Evolutionary conservation across 2,888 invertebrate species (phyloP).

Genomic region (Mesorhabditis sp.): DNA sequence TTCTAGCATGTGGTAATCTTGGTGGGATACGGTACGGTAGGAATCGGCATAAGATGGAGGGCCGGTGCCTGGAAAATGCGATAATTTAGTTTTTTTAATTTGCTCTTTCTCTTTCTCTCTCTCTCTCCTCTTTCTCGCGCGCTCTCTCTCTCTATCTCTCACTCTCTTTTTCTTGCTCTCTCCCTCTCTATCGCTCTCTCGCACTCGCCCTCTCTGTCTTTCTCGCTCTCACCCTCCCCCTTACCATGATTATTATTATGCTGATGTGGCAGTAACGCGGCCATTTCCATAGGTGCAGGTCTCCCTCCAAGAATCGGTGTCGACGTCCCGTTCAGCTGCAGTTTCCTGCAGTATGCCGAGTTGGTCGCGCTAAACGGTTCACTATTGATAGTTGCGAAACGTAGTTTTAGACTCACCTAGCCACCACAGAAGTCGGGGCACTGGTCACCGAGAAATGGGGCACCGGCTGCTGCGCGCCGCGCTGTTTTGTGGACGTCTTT

Average conservation of each 20-base stretch:
- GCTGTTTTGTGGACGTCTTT: neutral
- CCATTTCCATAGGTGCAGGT: constrained; percentile 51
- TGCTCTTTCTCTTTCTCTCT: no score
- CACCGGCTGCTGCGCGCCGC: neutral
- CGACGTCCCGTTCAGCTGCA: constrained; percentile 69
- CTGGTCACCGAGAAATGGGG: constrained; percentile 3
- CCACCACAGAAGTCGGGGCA: neutral
- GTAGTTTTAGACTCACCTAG: neutral
- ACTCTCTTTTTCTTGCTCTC: no score
- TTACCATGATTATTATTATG: neutral
- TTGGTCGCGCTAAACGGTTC: constrained; percentile 30
- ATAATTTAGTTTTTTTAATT: no score
- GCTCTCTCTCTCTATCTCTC: no score
- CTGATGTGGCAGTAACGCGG: constrained; percentile 25
- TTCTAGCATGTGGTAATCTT: constrained; percentile 42
- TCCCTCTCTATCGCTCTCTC: no score
- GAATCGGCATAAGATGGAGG: constrained; percentile 3
- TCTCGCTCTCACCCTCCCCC: neutral
- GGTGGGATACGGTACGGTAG: constrained; percentile 5
- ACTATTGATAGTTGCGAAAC: neutral
- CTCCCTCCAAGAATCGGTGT: constrained; percentile 38
- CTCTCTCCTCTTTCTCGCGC: no score
- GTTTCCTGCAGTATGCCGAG: constrained; percentile 69
- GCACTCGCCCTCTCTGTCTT: no score
- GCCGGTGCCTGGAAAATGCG: constrained; percentile 70